Percentiles rank a stretch among this genome's conserved stretches.
These are phyloP conservation scores for Ceratina calcarata DNA, from an alignment of 1,140 invertebrate genomes.

Conservation along the genomic window DNA sequence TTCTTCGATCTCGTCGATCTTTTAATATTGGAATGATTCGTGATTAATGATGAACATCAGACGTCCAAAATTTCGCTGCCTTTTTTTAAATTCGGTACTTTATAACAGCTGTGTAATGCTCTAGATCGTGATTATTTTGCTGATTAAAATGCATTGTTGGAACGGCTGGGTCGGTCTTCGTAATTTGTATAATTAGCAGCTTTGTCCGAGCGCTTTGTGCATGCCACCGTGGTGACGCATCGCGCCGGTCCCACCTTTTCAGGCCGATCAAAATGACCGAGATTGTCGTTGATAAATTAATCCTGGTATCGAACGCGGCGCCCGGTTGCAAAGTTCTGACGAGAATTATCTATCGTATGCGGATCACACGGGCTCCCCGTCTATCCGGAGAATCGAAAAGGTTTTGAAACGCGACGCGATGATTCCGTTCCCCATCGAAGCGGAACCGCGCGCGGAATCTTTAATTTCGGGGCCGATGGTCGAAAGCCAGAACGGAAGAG, in stretches of 20 bases:
- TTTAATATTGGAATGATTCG: no score
- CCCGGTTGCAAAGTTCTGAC: no score
- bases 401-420: neutral
- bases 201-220: constrained; percentile 22
- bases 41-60: no score
- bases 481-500: neutral
- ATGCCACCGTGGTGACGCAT: neutral
- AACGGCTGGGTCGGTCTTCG: constrained; percentile 6
- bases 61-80: no score
- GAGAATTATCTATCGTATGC: constrained; percentile 10
- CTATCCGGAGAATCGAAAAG: neutral
- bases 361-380: neutral
- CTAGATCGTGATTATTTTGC: constrained; percentile 16
- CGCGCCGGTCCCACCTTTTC: neutral
- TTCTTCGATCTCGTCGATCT: no score
- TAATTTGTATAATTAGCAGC: constrained; percentile 42
- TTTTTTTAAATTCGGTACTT: no score
- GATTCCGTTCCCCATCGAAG: neutral
- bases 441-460: neutral
- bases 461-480: neutral
- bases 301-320: neutral
- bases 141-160: constrained; percentile 20
- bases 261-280: constrained; percentile 8
- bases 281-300: constrained; percentile 35
- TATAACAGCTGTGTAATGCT: neutral